Conservation (phyloP, 2,888 invertebrate species). For the Caenorhabditis auriculariae region DNA sequence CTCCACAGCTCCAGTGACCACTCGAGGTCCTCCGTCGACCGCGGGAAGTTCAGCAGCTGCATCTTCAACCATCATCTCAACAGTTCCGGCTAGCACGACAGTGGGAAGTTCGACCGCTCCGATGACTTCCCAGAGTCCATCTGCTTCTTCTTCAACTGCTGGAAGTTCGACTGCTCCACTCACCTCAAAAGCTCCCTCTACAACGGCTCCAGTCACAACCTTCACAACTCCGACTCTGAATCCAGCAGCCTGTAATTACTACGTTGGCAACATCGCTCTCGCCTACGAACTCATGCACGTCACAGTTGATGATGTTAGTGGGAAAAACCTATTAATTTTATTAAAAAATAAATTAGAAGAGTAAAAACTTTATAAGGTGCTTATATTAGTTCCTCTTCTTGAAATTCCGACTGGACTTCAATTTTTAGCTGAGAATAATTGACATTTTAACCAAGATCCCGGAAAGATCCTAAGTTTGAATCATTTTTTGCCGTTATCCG, state of each 20-base stretch:
- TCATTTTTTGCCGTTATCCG: too few species aligned
- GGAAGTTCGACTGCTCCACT: neutral
- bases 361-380: conserved; percentile 11
- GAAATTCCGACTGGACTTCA: too few species aligned
- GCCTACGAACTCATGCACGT: conserved; percentile 5
- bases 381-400: too few species aligned
- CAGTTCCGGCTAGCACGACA: neutral
- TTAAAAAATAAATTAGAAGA: conserved; percentile 7
- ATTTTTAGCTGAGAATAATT: too few species aligned
- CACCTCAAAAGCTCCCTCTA: neutral
- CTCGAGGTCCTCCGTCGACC: neutral
- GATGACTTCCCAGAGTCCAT: neutral
- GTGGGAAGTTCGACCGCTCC: neutral
- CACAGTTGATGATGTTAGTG: neutral
- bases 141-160: neutral
- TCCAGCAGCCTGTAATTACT: too few species aligned
- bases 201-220: neutral
- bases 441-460: too few species aligned
- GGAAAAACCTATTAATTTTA: too few species aligned
- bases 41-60: neutral
- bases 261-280: conserved; percentile 6
- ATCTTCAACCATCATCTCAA: neutral
- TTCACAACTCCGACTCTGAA: neutral
- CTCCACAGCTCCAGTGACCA: neutral
- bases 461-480: too few species aligned